Evolutionary conservation across 1,140 invertebrate species (phyloP).

Genomic region (Tetragnatha versicolor): DNA sequence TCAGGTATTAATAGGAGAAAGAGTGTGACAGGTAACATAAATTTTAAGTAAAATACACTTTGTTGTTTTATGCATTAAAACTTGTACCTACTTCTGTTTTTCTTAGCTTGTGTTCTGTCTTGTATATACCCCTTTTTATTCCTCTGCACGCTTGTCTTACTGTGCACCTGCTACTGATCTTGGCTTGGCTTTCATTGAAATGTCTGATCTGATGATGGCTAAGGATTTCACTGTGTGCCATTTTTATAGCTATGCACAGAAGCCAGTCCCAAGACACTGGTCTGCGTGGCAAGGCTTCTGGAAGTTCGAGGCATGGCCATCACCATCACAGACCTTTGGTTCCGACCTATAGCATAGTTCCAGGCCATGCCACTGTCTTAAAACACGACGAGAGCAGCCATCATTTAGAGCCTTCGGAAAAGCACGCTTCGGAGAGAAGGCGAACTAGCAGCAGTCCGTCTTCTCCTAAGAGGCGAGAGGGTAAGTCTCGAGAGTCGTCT

Average conservation of each 20-base stretch:
- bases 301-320: not conserved
- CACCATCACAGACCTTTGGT: slow-evolving; percentile 69
- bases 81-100: no score
- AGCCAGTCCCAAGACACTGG: slow-evolving; percentile 56
- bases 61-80: no score
- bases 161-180: no score
- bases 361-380: slow-evolving; percentile 74
- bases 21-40: no score
- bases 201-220: no score
- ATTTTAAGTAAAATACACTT: no score
- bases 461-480: slow-evolving; percentile 50
- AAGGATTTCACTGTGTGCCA: no score
- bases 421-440: slow-evolving; percentile 41
- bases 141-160: no score
- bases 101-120: no score
- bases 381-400: slow-evolving; percentile 64
- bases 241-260: slow-evolving; percentile 45
- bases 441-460: slow-evolving; percentile 60
- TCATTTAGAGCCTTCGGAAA: not conserved
- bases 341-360: slow-evolving; percentile 69
- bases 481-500: slow-evolving; percentile 73
- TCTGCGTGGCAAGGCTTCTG: slow-evolving; percentile 25
- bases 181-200: no score
- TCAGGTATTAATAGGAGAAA: no score
- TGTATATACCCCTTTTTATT: no score